Conservation (phyloP, 2,113 vertebrate species). For the Piaya cayana region DNA sequence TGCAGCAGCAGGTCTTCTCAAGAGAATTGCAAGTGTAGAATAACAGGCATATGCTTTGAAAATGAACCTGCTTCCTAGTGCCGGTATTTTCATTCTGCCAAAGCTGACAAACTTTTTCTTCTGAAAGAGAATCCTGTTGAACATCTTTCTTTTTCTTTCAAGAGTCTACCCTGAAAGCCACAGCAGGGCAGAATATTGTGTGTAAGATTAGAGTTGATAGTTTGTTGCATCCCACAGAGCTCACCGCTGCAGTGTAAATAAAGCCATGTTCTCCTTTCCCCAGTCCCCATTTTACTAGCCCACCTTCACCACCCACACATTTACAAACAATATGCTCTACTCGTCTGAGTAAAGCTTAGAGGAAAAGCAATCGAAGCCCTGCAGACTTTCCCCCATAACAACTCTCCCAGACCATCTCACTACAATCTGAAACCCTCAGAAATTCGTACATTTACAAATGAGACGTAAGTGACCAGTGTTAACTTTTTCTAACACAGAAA, state of each 20-base stretch:
- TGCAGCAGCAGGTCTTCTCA: background rate
- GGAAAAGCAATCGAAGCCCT: background rate
- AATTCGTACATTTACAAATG: background rate
- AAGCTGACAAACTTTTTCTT: background rate
- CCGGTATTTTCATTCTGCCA: background rate
- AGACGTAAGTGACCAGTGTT: background rate
- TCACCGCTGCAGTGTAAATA: background rate
- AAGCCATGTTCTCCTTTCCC: background rate
- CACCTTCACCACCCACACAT: background rate
- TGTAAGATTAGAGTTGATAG: background rate
- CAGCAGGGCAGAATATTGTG: background rate
- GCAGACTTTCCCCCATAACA: background rate
- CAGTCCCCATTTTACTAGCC: background rate
- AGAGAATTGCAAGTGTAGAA: background rate
- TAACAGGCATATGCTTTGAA: background rate
- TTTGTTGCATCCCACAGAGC: background rate
- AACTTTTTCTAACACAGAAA: slow-evolving; percentile 31
- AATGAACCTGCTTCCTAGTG: background rate
- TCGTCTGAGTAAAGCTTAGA: background rate
- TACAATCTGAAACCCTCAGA: background rate
- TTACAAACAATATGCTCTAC: background rate
- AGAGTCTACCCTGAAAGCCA: background rate
- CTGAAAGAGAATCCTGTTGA: background rate
- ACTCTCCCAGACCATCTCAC: background rate
- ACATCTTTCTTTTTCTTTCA: background rate